phyloP scores from a whole-genome alignment of 2,797 vertebrate species.

The Sandelia bainsii region DNA sequence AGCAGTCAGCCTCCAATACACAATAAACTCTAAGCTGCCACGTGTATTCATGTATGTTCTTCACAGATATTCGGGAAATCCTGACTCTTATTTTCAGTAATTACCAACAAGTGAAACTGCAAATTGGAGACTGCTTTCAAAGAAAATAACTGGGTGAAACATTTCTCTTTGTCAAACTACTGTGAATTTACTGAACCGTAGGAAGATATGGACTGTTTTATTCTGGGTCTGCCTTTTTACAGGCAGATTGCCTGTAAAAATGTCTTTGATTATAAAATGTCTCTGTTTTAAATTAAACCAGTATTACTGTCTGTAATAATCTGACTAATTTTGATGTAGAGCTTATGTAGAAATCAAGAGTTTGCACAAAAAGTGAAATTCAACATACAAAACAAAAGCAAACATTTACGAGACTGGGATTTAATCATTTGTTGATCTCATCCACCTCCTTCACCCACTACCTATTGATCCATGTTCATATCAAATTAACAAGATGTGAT shows the following conservation, averaged over 20 bases:
- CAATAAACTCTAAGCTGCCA: not conserved
- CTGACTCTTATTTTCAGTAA: not conserved
- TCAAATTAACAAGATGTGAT: constrained; percentile 39
- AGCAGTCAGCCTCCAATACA: not conserved
- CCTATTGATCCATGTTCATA: constrained; percentile 1
- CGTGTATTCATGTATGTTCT: not conserved
- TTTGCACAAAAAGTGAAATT: constrained; percentile 2
- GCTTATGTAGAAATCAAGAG: not conserved
- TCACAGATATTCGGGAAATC: not conserved
- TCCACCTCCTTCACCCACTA: not conserved
- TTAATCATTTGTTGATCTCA: not conserved
- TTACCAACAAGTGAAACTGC: not conserved
- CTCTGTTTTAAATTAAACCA: constrained; percentile 30
- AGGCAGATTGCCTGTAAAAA: constrained; percentile 19
- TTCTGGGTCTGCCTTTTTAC: constrained; percentile 11
- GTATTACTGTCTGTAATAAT: constrained; percentile 2
- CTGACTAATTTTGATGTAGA: not conserved
- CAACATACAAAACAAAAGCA: constrained; percentile 11
- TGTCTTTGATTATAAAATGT: constrained; percentile 27
- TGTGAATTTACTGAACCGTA: constrained; percentile 1
- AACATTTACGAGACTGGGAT: constrained; percentile 11
- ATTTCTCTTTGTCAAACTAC: not conserved
- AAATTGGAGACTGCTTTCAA: not conserved
- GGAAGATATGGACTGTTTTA: not conserved
- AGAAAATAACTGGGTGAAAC: not conserved